Evolutionary conservation across 2,113 vertebrate genomes (phyloP).

Genomic region (Diglossa brunneiventris): DNA sequence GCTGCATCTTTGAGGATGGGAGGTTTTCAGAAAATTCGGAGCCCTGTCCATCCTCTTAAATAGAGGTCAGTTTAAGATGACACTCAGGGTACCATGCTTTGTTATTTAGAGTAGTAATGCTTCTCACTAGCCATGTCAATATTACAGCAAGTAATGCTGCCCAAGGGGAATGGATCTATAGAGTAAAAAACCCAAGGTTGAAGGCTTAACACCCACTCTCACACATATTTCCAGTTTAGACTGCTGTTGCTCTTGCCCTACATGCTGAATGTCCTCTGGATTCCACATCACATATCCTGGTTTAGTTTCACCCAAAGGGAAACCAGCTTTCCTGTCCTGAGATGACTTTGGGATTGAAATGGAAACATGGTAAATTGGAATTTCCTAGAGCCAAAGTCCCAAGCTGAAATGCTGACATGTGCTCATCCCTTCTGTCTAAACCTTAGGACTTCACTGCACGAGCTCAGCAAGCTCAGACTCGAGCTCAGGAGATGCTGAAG

Average conservation of each 20-base stretch:
- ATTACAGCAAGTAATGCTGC: background rate
- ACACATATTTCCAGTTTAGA: background rate
- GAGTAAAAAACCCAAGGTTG: background rate
- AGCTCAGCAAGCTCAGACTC: background rate
- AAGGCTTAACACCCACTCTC: background rate
- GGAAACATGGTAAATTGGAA: background rate
- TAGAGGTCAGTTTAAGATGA: background rate
- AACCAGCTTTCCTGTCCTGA: background rate
- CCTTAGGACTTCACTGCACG: background rate
- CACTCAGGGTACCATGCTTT: background rate
- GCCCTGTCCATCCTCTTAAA: background rate
- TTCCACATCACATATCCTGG: background rate
- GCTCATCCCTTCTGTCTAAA: background rate
- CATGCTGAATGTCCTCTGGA: fast-evolving
- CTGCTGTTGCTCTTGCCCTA: background rate
- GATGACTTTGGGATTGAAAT: background rate
- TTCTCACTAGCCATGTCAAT: background rate
- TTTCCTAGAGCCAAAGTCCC: fast-evolving
- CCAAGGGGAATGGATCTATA: background rate
- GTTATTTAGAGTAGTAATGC: background rate
- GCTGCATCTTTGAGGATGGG: too few species aligned
- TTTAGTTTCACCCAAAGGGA: background rate
- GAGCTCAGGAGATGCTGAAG: background rate
- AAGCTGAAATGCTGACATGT: background rate
- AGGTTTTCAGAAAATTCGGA: background rate